Evolutionary conservation across 2,888 invertebrate genomes (phyloP), one percentile per base, ranked within the genome.

Genomic region (Nomada flava): DNA sequence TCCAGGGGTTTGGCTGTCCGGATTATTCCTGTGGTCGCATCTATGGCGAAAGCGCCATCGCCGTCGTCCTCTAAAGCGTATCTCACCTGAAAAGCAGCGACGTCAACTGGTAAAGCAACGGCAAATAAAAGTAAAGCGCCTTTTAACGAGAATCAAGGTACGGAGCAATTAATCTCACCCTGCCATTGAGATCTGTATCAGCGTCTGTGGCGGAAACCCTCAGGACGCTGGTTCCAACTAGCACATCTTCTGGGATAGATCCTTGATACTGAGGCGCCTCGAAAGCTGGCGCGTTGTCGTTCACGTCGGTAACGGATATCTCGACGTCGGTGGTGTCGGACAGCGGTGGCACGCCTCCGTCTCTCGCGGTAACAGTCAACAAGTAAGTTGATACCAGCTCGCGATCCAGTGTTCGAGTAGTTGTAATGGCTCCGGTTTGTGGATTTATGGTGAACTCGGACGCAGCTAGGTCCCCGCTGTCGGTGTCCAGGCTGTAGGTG

Each of bases 291-390:
- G 97, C 96, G 92, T 99, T 98, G 92, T 99, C 99, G 92, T 99
- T 99, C 0, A 99, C 98, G 92, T 99, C 99, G 0, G 97, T 97
- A 0, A 99, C 97, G 0, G 98, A 97, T 87, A 99, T 98, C 93
- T 99, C 98, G 0, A 99, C 97, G 90, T 98, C 98, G 0, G 99
- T 99, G 0, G 98, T 98, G 91, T 99, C 99, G 1, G 98, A 97
- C 20, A 98, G 94, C 0, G 98, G 96, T 0, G 99, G 99, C 55
- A 96, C 96, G 0, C 99, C 99, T 1, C 98, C 98, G 93, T 99
- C 99, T 83, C 96, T 96, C 0, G 99, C 99, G 0, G 97, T 98
- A 2, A 99, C 98, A 0, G 98, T 98, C 53, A 99, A 94, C 10
- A 98, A 94, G 93, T 98, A 99, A 0, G 97, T 96, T 90, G 95